Evolutionary conservation across 1,140 invertebrate genomes (phyloP).

Genomic region (Drusus annulatus): DNA sequence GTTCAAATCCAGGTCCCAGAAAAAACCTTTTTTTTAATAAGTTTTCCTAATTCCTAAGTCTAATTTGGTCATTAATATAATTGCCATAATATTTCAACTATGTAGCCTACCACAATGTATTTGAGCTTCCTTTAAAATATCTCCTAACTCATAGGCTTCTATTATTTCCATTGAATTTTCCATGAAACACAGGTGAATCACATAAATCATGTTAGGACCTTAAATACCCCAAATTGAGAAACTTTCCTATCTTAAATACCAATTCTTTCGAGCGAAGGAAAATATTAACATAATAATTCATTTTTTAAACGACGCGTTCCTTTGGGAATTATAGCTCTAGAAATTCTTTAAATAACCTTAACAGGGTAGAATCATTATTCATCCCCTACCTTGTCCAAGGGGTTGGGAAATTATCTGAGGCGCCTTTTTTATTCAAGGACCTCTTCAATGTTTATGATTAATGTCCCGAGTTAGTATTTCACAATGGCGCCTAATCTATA

Average conservation of each 20-base stretch:
- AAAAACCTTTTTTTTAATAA: too few relatives aligned
- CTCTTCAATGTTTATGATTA: conserved; percentile 52
- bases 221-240: conserved; percentile 10
- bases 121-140: too few relatives aligned
- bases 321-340: background rate
- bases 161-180: too few relatives aligned
- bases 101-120: too few relatives aligned
- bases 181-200: too few relatives aligned
- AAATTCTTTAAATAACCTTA: conserved; percentile 46
- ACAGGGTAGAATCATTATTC: conserved; percentile 57
- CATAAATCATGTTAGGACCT: too few relatives aligned
- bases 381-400: conserved; percentile 38
- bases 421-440: conserved; percentile 32
- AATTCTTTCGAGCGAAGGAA: conserved; percentile 7
- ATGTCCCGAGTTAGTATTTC: conserved; percentile 50
- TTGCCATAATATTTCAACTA: too few relatives aligned
- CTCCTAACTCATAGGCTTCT: background rate
- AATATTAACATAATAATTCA: conserved; percentile 41
- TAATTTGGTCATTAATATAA: too few relatives aligned
- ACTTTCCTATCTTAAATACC: background rate
- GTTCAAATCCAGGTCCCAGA: too few relatives aligned
- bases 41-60: too few relatives aligned
- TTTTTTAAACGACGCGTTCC: conserved; percentile 30
- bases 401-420: conserved; percentile 49
- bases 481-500: conserved; percentile 24